Evolutionary conservation across 2,797 vertebrate genomes (phyloP), one percentile per base, ranked within the genome.

Genomic region (Thaleichthys pacificus): DNA sequence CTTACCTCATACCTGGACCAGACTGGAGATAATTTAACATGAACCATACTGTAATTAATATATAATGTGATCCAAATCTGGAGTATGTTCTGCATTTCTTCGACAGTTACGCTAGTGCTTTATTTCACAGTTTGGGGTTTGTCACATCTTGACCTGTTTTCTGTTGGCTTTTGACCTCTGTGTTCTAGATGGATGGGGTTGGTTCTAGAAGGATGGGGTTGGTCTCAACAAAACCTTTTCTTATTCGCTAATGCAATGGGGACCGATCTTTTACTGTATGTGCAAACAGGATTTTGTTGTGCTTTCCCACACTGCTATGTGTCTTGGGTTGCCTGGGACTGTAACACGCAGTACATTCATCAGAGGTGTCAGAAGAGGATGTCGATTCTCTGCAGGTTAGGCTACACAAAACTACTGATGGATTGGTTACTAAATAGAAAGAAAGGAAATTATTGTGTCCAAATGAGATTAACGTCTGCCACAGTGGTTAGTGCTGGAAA

Each of bases 401-500:
- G 64, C 17, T 51, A 26, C 21, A 24, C 4, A 21, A 7, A 51
- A 51, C 65, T 51, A 49, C 42, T 17, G 64, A 66, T 14, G 3
- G 35, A 66, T 47, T 24, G 65, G 42, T 26, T 26, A 64, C 42
- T 22, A 35, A 71, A 71, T 17, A 64, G 61, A 51, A 30, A 64
- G 14, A 32, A 32, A 56, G 17, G n/a, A 56, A 21, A 51, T n/a
- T n/a, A 15, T 9, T 49, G 11, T 66, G 73, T 66, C 73, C 63
- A 69, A 77, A 80, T 79, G 79, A 78, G 61, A 78, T 71, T 60
- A 74, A 67, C 30, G 68, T 75, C 61, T 81, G 69, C 79, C 81
- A 72, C 68, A 77, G 71, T 74, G 69, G 74, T 60, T 60, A 70
- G 61, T 5, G 49, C 77, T 88, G 86, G 74, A 76, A 83, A 83